Conservation (phyloP, 1,140 invertebrate genomes). For the Penaeus japonicus region DNA sequence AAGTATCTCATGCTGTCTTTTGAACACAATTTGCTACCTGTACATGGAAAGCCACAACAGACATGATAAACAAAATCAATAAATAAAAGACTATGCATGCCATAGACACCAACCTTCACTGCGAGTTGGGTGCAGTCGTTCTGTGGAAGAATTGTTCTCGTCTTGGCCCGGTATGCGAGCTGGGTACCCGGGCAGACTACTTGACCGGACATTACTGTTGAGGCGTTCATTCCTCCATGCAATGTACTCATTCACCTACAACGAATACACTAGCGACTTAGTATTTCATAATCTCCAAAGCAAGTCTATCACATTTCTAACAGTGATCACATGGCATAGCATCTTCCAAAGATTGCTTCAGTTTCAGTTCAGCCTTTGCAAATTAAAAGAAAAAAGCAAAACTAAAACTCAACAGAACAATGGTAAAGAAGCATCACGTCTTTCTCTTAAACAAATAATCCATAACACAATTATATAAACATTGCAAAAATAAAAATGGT, state of each 20-base stretch:
- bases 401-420: too few relatives aligned
- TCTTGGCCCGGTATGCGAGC: constrained; percentile 20
- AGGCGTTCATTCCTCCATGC: constrained; percentile 46
- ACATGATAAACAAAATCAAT: neutral
- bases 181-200: constrained; percentile 31
- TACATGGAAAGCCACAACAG: neutral
- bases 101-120: constrained; percentile 35
- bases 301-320: too few relatives aligned
- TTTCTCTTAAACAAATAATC: too few relatives aligned
- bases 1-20: neutral
- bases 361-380: too few relatives aligned
- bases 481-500: too few relatives aligned
- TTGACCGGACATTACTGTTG: constrained; percentile 38
- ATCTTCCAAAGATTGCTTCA: too few relatives aligned
- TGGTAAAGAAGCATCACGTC: too few relatives aligned
- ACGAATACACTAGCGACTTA: neutral
- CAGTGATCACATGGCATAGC: too few relatives aligned
- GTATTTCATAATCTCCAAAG: too few relatives aligned
- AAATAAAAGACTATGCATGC: neutral
- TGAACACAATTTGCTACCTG: neutral
- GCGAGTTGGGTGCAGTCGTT: constrained; percentile 42
- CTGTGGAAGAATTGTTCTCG: constrained; percentile 17
- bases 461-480: too few relatives aligned
- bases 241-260: constrained; percentile 46
- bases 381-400: too few relatives aligned